Percentiles rank a stretch among this genome's conserved stretches.
Evolutionary conservation across 2,888 invertebrate genomes (phyloP).

Genomic region (Erebia palarica): DNA sequence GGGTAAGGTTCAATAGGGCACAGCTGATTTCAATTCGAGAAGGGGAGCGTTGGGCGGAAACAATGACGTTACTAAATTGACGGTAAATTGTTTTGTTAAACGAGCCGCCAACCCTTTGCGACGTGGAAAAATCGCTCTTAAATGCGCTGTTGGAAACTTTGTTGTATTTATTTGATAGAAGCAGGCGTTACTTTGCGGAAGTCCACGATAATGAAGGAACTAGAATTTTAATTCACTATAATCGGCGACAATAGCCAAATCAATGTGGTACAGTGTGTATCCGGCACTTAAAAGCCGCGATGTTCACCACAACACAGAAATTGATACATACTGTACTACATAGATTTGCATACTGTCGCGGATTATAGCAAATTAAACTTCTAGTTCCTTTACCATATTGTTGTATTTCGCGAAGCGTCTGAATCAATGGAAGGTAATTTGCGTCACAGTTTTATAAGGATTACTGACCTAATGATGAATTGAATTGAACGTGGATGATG

Average conservation of each 20-base stretch:
- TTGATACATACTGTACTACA: too few species aligned
- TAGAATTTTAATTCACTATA: too few species aligned
- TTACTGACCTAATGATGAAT: not conserved
- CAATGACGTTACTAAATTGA: constrained; percentile 65
- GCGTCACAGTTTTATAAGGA: not conserved
- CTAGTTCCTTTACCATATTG: too few species aligned
- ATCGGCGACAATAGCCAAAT: too few species aligned
- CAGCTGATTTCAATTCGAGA: constrained; percentile 66
- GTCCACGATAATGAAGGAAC: too few species aligned
- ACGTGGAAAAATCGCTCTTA: constrained; percentile 40
- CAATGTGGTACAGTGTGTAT: too few species aligned
- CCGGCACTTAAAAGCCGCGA: too few species aligned
- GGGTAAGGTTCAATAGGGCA: constrained; percentile 58
- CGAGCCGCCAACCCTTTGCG: constrained; percentile 51
- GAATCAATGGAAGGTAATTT: not conserved
- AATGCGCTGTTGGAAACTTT: constrained; percentile 22
- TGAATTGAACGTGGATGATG: not conserved
- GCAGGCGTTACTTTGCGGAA: too few species aligned
- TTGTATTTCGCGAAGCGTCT: constrained; percentile 14
- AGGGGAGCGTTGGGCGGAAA: constrained; percentile 52
- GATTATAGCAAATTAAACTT: too few species aligned
- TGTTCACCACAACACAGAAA: too few species aligned
- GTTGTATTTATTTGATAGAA: not conserved
- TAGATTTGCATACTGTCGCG: too few species aligned
- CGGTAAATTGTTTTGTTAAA: constrained; percentile 68